phyloP scores from a whole-genome alignment of 2,113 vertebrate species.

The Paralichthys olivaceus region DNA sequence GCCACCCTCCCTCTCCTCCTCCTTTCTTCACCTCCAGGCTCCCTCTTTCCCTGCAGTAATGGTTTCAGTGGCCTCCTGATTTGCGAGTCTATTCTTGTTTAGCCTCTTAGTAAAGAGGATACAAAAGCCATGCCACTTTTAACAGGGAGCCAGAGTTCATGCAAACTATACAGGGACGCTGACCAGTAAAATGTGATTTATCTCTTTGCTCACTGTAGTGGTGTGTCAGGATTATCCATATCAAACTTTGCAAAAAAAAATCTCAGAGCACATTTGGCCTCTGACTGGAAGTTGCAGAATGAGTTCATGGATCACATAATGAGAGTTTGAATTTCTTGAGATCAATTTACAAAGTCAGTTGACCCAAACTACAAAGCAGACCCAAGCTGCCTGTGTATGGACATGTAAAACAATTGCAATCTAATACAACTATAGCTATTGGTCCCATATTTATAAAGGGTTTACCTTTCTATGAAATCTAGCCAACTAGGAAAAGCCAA shows the following conservation, averaged over 20 bases:
- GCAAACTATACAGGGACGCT: background rate
- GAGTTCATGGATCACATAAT: too few species aligned
- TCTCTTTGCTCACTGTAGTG: background rate
- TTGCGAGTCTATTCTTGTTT: conserved; percentile 81
- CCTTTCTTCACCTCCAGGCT: conserved; percentile 71
- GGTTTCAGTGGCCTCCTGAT: conserved; percentile 73
- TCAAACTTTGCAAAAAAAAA: background rate
- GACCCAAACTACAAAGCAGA: too few species aligned
- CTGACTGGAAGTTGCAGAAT: background rate
- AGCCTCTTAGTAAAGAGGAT: conserved; percentile 73
- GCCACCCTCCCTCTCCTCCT: conserved; percentile 61
- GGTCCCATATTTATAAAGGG: too few species aligned
- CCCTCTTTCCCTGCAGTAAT: conserved; percentile 57
- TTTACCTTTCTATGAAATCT: too few species aligned
- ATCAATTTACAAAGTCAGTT: too few species aligned
- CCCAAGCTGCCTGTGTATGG: too few species aligned
- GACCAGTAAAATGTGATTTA: background rate
- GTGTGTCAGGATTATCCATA: too few species aligned
- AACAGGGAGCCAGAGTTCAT: conserved; percentile 21
- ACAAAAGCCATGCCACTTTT: conserved; percentile 61
- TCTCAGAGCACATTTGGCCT: background rate
- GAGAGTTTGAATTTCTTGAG: too few species aligned
- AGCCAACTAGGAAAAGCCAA: too few species aligned
- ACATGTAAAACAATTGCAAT: too few species aligned
- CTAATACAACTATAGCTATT: too few species aligned